phyloP scores from a whole-genome alignment of 2,888 invertebrate species.

The Drosophila meridiana region DNA sequence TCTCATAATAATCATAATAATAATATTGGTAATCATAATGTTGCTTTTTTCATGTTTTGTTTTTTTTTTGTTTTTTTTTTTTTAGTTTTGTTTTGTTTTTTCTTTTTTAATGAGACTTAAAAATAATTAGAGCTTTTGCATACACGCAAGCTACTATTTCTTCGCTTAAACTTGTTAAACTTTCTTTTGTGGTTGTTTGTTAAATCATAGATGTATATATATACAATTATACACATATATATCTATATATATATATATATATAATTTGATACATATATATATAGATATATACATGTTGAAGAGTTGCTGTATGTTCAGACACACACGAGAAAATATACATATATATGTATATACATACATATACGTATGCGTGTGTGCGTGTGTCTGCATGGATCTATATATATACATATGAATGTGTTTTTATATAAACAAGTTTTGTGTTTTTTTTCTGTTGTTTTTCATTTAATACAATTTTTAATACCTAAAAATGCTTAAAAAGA shows the following conservation, averaged over 20 bases:
- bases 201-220: constrained; percentile 10
- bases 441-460: constrained; percentile 31
- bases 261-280: constrained; percentile 11
- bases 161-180: constrained; percentile 37
- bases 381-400: constrained; percentile 10
- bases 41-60: constrained; percentile 35
- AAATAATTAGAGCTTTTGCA: constrained; percentile 56
- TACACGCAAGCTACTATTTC: constrained; percentile 45
- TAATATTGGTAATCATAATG: constrained; percentile 65
- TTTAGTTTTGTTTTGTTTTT: constrained; percentile 25
- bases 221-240: constrained; percentile 11
- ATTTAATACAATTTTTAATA: constrained; percentile 77
- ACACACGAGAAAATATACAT: constrained; percentile 20
- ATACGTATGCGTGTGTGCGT: constrained; percentile 1
- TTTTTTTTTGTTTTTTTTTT: constrained; percentile 23
- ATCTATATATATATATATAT: constrained; percentile 8
- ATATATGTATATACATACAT: constrained; percentile 21
- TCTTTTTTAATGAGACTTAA: constrained; percentile 58
- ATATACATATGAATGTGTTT: constrained; percentile 30
- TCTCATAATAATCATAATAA: constrained; percentile 70
- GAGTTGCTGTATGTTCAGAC: constrained; percentile 26
- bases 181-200: constrained; percentile 30
- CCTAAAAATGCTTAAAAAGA: constrained; percentile 78
- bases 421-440: constrained; percentile 47
- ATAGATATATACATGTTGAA: constrained; percentile 9